Conservation (phyloP, 2,888 invertebrate genomes). For the Enchytraeus crypticus region DNA sequence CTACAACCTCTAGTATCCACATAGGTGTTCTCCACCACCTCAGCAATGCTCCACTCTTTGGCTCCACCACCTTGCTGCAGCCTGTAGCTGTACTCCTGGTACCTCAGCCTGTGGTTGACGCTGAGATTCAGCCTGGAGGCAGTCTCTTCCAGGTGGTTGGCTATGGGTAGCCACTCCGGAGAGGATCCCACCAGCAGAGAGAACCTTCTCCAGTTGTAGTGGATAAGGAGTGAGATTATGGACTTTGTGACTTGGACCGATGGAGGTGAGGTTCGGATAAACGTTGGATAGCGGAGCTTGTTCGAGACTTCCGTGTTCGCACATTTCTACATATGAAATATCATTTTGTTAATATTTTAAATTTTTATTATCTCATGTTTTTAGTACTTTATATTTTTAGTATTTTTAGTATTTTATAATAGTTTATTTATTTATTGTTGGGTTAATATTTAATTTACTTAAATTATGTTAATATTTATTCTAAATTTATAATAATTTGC, state of each 20-base stretch:
- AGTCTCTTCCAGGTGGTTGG: conserved; percentile 60
- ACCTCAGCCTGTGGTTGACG: conserved; percentile 52
- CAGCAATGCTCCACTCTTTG: background rate
- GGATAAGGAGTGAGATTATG: conserved; percentile 75
- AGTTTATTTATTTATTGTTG: too few relatives aligned
- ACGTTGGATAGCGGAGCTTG: conserved; percentile 69
- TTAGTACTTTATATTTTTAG: too few relatives aligned
- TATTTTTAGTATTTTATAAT: too few relatives aligned
- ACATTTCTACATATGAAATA: conserved; percentile 89
- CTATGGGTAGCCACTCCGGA: conserved; percentile 56
- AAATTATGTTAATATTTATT: too few relatives aligned
- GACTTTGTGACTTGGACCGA: conserved; percentile 79
- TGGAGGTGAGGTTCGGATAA: conserved; percentile 85
- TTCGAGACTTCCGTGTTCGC: conserved; percentile 79
- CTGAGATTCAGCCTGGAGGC: conserved; percentile 66
- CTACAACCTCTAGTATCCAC: conserved; percentile 69
- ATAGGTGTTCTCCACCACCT: conserved; percentile 69
- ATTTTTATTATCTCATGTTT: too few relatives aligned
- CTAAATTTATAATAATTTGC: too few relatives aligned
- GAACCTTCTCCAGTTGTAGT: conserved; percentile 89
- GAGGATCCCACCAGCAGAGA: conserved; percentile 56
- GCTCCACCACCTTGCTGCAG: background rate
- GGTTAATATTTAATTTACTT: too few relatives aligned
- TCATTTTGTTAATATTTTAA: too few relatives aligned
- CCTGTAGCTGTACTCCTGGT: background rate